Base-by-base conservation (phyloP, 2,797 vertebrate genomes). In the Amazonetta brasiliensis region DNA sequence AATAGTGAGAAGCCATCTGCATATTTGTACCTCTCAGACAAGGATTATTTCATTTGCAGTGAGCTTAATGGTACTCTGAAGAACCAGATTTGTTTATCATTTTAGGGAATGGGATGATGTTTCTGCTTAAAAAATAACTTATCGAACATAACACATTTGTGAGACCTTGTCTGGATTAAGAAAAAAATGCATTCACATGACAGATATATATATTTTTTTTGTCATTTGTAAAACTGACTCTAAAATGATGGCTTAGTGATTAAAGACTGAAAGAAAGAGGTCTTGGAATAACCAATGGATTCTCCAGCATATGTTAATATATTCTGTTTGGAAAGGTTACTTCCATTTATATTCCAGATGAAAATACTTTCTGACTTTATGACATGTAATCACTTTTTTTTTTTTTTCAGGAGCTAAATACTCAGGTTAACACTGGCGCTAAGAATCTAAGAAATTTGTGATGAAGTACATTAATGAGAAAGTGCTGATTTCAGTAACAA, bases 301-400 rank as follows among this genome's bases (percentile, higher is more conserved):
- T 92, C 43, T 67, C 55, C 69, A 82, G 59, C 66, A 91, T 93
- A 85, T 73, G 79, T 95, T 95, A 95, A 96, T 94, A 94, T 86
- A 91, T 95, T 91, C 92, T 88, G 20, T 79, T 95, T 90, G 76
- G 82, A 96, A 96, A 96, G 92, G 94, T 96, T 97, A 96, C 90
- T 89, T 84, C 66, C 84, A 96, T 95, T 96, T 95, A 88, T 95
- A 92, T 89, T 96, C 84, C 71, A 93, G 87, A 86, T 93, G 90
- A 95, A 96, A 96, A 95, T 88, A 86, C 55, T 91, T 82, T 59
- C 62, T 93, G 89, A 73, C 77, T 94, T 92, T 69, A 85, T 75
- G 68, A 79, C 69, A 72, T 55, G 63, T 62, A 84, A 92, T 90
- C 72, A 66, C 33, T 33, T 59, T 79, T 93, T 85, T 71, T 77